Percentiles rank a stretch among this genome's conserved stretches.
These are phyloP conservation scores for Torymus tubicola DNA, from an alignment of 2,888 invertebrate species.

Conservation along the genomic window DNA sequence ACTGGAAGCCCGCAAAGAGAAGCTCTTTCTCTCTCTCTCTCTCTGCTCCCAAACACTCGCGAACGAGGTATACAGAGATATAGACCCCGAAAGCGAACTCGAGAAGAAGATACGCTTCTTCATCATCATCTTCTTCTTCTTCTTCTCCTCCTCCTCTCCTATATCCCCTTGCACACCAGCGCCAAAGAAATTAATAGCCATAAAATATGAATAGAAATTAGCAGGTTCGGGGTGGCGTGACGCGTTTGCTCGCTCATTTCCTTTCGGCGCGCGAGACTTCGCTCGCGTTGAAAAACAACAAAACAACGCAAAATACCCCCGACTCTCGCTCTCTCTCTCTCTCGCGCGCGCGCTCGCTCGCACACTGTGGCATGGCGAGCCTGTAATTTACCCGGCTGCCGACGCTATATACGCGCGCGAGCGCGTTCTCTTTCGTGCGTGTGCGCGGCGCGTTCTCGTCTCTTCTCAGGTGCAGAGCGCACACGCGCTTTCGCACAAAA, in stretches of 20 bases:
- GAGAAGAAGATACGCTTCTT: too few species aligned
- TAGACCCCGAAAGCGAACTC: too few species aligned
- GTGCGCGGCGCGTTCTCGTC: conserved; percentile 4
- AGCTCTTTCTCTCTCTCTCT: too few species aligned
- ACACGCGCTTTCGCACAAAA: conserved; percentile 13
- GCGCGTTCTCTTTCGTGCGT: conserved; percentile 18
- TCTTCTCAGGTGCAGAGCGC: conserved; percentile 12
- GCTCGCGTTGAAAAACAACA: conserved; percentile 75
- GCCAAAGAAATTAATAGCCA: conserved; percentile 76
- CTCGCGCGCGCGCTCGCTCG: conserved; percentile 53
- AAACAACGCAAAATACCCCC: conserved; percentile 74
- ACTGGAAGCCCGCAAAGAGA: too few species aligned
- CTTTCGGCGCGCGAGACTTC: conserved; percentile 74
- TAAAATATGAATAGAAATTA: conserved; percentile 77
- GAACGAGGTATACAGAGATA: too few species aligned
- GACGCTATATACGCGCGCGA: conserved; percentile 61
- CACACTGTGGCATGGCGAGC: conserved; percentile 65
- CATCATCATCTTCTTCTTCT: too few species aligned
- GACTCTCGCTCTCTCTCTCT: not conserved
- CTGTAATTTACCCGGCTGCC: conserved; percentile 76
- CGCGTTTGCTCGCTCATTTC: conserved; percentile 77
- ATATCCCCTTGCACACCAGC: not conserved
- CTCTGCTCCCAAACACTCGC: too few species aligned
- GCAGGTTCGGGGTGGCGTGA: conserved; percentile 77
- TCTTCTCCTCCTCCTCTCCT: too few species aligned